Evolutionary conservation across 2,888 invertebrate species (phyloP).

Genomic region (Dusona sp.): DNA sequence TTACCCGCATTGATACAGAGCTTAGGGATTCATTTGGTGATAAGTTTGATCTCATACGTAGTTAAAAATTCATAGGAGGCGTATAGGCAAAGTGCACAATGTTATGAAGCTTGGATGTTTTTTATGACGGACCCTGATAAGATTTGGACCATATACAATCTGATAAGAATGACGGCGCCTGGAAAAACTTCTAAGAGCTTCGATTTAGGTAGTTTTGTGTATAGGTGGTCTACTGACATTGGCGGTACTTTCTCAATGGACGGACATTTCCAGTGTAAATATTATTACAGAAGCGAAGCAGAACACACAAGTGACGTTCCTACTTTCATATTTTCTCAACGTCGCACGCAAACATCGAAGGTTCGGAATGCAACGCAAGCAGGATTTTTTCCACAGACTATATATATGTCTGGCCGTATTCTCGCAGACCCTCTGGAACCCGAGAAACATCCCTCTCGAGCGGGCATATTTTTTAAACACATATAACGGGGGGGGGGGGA

Average conservation of each 20-base stretch:
- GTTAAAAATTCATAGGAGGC: neutral
- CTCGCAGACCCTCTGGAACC: constrained; percentile 7
- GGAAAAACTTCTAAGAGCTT: neutral
- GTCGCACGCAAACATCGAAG: neutral
- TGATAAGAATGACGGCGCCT: constrained; percentile 5
- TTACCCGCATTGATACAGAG: neutral
- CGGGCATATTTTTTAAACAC: constrained; percentile 11
- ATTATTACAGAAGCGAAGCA: constrained; percentile 67
- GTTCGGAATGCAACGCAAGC: neutral
- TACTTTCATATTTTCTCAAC: constrained; percentile 49
- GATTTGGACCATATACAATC: neutral
- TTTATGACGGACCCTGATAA: neutral
- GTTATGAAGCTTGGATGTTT: neutral
- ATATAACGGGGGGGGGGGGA: neutral
- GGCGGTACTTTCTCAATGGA: constrained; percentile 24
- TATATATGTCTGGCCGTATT: constrained; percentile 1
- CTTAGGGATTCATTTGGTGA: neutral
- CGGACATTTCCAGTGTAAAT: constrained; percentile 51
- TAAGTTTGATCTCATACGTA: neutral
- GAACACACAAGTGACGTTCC: constrained; percentile 55
- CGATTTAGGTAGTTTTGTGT: neutral
- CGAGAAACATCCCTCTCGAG: constrained; percentile 45
- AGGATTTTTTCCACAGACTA: constrained; percentile 9
- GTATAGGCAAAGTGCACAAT: neutral
- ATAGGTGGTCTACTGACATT: constrained; percentile 53